These are phyloP conservation scores for Lanius collurio DNA, from an alignment of 2,113 vertebrate genomes.

Conservation along the genomic window DNA sequence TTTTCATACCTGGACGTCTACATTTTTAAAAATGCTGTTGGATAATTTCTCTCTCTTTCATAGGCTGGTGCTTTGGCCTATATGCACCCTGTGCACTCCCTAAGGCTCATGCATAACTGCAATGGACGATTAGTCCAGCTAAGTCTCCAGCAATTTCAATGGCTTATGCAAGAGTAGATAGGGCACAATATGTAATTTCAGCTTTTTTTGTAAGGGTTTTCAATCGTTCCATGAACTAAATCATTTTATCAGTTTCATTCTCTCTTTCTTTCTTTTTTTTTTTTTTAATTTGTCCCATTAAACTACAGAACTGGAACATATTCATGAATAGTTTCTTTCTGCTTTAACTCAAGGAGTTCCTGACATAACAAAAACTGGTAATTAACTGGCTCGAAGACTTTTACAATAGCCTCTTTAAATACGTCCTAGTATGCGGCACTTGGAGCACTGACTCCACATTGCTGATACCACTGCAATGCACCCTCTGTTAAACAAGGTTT, in stretches of 20 bases:
- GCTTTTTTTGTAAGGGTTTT: conserved; percentile 65
- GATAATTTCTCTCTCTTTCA: conserved; percentile 1
- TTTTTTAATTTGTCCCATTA: conserved; percentile 73
- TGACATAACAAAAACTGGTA: conserved; percentile 82
- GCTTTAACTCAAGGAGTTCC: conserved; percentile 77
- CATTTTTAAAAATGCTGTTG: neutral
- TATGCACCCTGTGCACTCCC: neutral
- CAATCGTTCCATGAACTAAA: conserved; percentile 66
- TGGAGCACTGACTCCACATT: conserved; percentile 21
- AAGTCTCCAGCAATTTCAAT: conserved; percentile 55
- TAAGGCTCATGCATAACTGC: conserved; percentile 56
- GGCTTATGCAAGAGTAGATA: conserved; percentile 49
- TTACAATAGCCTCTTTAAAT: conserved; percentile 79
- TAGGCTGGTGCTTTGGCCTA: neutral
- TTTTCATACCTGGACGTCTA: conserved; percentile 1
- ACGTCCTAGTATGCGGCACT: conserved; percentile 50
- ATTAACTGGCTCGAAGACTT: conserved; percentile 77
- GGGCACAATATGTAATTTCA: conserved; percentile 75
- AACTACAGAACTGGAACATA: conserved; percentile 81
- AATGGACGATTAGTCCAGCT: conserved; percentile 68
- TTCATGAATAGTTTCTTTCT: conserved; percentile 80
- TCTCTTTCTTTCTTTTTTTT: conserved; percentile 2
- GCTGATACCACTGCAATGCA: conserved; percentile 58
- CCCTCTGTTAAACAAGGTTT: conserved; percentile 54
- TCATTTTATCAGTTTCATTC: conserved; percentile 74